These are phyloP conservation scores for Rhingia rostrata DNA, from an alignment of 2,888 invertebrate genomes.

Conservation along the genomic window DNA sequence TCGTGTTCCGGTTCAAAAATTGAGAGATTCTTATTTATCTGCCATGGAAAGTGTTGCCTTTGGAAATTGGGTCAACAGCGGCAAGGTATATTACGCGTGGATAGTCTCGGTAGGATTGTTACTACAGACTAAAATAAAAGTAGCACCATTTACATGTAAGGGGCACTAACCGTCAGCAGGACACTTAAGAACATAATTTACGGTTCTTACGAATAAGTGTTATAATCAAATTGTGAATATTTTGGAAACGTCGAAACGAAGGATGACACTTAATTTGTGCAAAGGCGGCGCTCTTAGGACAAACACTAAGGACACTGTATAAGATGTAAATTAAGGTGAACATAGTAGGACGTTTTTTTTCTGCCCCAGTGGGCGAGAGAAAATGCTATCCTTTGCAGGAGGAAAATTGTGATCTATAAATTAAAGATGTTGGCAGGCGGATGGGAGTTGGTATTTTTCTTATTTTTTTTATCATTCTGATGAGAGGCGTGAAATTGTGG, in stretches of 20 bases:
- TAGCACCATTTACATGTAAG: background rate
- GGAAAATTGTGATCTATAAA: slow-evolving; percentile 53
- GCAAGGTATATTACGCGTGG: background rate
- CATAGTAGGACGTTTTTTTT: slow-evolving; percentile 12
- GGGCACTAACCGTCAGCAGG: slow-evolving; percentile 8
- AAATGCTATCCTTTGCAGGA: slow-evolving; percentile 11
- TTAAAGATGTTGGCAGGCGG: background rate
- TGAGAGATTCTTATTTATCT: slow-evolving; percentile 34
- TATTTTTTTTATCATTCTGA: no score
- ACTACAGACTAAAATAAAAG: slow-evolving; percentile 3
- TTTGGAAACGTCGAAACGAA: slow-evolving; percentile 47
- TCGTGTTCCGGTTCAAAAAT: slow-evolving; percentile 22
- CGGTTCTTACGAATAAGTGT: slow-evolving; percentile 30
- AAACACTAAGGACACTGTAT: slow-evolving; percentile 29
- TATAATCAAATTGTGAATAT: slow-evolving; percentile 57
- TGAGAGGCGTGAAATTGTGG: slow-evolving; percentile 8
- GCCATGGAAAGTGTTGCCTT: slow-evolving; percentile 2
- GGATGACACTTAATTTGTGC: slow-evolving; percentile 59
- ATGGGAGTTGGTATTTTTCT: background rate
- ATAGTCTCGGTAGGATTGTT: background rate
- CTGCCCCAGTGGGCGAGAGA: slow-evolving; percentile 1
- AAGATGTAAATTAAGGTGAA: slow-evolving; percentile 48
- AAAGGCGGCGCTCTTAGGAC: slow-evolving; percentile 31
- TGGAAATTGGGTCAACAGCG: slow-evolving; percentile 53
- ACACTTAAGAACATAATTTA: slow-evolving; percentile 47